Evolutionary conservation across 2,113 vertebrate species (phyloP), one percentile per base, ranked within the genome.

Genomic region (Delphinus delphis): DNA sequence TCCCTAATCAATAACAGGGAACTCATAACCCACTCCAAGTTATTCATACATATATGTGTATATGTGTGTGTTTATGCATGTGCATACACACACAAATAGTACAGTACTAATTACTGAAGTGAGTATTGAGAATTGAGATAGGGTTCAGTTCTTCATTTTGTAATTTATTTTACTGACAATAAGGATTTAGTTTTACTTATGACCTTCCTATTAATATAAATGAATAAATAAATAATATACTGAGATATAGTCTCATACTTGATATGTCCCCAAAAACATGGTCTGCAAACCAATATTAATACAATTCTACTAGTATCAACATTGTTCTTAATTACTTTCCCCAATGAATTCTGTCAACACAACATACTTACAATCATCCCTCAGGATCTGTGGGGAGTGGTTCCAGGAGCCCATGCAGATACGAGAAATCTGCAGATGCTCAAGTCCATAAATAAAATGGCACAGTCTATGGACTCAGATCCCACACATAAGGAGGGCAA

Each of bases 241-340:
- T 73, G 36, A 74, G 14, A 65, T 55, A 38, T 17, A 77, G 31
- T 68, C 20, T 41, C 10, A 31, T 21, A 79, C 3, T 21, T 55
- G 12, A 20, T 70, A 5, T 2, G 2, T 6, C 3, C 2, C 31
- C 4, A 2, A 50, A 93, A 44, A 18, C 1, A 65, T 25, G 4
- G 17, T 86, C 31, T 71, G 38, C 2, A 47, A 83, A 26, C 14
- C 33, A 92, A 1, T 36, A 33, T 4, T 41, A 53, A n/a, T 31
- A 36, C 8, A 73, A 58, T 55, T 44, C 9, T 73, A 13, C n/a
- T 65, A 13, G 38, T 36, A 79, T 38, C 11, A 65, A 3, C 10
- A 68, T 50, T 60, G 3, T 62, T 79, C 41, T 79, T 71, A 70
- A 23, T 62, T 81, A 55, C 33, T 21, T 36, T n/a, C 15, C 12